Evolutionary conservation across 2,113 vertebrate species (phyloP).

Genomic region (Elaphurus davidianus): DNA sequence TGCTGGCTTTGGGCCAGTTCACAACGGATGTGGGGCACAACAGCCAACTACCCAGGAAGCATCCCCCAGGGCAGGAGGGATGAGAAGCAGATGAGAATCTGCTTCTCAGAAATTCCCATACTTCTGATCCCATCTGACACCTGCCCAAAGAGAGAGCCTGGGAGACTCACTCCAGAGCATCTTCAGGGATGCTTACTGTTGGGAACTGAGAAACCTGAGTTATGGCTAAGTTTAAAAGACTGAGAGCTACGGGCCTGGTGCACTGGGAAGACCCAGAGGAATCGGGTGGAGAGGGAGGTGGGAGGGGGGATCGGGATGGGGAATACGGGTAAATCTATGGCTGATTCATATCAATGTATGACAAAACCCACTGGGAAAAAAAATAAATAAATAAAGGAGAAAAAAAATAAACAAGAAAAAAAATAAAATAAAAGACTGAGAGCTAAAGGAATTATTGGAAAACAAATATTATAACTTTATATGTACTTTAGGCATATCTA

Average conservation of each 20-base stretch:
- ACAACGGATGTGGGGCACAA: slow-evolving; percentile 48
- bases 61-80: not conserved
- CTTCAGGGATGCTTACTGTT: not conserved
- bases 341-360: too few relatives aligned
- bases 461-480: not conserved
- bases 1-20: slow-evolving; percentile 47
- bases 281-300: too few relatives aligned
- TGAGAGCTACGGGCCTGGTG: too few relatives aligned
- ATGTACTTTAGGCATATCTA: not conserved
- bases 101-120: slow-evolving; percentile 52
- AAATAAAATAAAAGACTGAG: too few relatives aligned
- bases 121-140: not conserved
- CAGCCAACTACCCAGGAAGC: slow-evolving; percentile 42
- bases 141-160: not conserved
- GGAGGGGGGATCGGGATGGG: too few relatives aligned
- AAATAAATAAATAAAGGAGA: too few relatives aligned
- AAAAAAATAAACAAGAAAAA: too few relatives aligned
- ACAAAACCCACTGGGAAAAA: too few relatives aligned
- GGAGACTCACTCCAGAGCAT: not conserved
- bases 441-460: slow-evolving; percentile 9
- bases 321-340: too few relatives aligned
- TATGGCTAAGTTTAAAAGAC: not conserved
- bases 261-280: too few relatives aligned
- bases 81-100: slow-evolving; percentile 41
- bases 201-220: not conserved